Base-by-base conservation (phyloP, 2,113 vertebrate species). In the Albula glossodonta region DNA sequence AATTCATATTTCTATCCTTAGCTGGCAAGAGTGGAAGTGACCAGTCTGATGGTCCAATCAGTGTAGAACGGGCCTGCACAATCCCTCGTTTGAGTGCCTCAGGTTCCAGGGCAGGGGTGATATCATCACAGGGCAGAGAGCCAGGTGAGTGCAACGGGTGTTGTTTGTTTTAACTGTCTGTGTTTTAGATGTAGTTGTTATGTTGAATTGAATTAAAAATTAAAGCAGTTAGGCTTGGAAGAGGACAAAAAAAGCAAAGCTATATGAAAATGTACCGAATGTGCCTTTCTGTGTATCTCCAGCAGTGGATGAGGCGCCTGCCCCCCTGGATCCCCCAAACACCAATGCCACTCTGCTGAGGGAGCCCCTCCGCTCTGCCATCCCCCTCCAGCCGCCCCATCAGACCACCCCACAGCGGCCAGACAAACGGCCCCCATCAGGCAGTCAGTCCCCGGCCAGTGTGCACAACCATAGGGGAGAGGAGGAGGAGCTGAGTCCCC, bases 341-440 rank as follows among this genome's bases (percentile, higher is more conserved):
- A 56, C 89, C 86, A 91, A 80, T 84, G 94, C 93, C 25, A 88
- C 89, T 51, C 93, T 93, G 41, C 93, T 93, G 51, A 90, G 92
- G 66, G 94, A 97, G 81, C 95, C 92, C 0, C 91, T 94, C 66
- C 94, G 88, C 60, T 92, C 94, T 10, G 97, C 98, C 79, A 85
- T 98, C 84, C 94, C 95, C 51, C 92, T 98, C 80, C 96, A 96
- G 51, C 97, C 96, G 4, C 97, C 97, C 0, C 96, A 94, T 87
- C 97, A 98, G 89, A 94, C 96, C 87, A 89, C 90, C 1, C 93
- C 92, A 19, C 87, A 89, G 60, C 80, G 17, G 25, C 60, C 82
- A 0, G 25, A 82, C 84, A 13, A 81, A 48, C 74, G 56, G 66
- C 48, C 85, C 19, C 86, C 56, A 2, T 31, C 86, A 3, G 15